phyloP scores from a whole-genome alignment of 1,140 invertebrate species.

The Drosophila rufa region DNA sequence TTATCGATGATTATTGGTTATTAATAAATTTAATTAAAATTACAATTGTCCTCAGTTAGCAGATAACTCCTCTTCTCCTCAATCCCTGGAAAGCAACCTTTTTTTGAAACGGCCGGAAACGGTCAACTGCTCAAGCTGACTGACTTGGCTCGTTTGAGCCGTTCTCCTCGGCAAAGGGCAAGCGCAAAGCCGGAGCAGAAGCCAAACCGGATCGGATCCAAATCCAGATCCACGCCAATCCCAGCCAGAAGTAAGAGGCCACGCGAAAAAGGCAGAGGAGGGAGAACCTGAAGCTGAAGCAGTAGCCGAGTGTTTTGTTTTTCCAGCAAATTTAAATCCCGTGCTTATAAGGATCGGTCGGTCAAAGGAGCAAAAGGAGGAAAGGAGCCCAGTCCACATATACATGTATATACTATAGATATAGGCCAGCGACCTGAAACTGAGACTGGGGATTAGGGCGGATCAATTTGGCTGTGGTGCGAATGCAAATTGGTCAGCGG shows the following conservation, averaged over 20 bases:
- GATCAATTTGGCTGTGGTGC: constrained; percentile 82
- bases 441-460: constrained; percentile 70
- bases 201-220: constrained; percentile 36
- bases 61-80: too few species aligned
- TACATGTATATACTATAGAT: too few species aligned
- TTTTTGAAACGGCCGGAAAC: neutral
- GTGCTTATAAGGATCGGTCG: constrained; percentile 39
- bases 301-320: constrained; percentile 46
- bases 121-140: constrained; percentile 16
- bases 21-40: neutral
- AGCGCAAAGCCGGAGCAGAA: constrained; percentile 39
- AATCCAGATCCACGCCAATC: constrained; percentile 30
- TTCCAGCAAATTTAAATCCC: constrained; percentile 73
- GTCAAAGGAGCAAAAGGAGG: constrained; percentile 7
- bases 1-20: neutral
- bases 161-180: constrained; percentile 29
- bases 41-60: neutral
- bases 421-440: constrained; percentile 1
- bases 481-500: constrained; percentile 84
- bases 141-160: constrained; percentile 42
- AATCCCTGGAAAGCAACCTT: neutral
- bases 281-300: constrained; percentile 2
- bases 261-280: constrained; percentile 41
- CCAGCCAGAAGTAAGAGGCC: constrained; percentile 32
- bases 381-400: constrained; percentile 25